phyloP scores from a whole-genome alignment of 2,113 vertebrate genomes.

The Ornithorhynchus anatinus region DNA sequence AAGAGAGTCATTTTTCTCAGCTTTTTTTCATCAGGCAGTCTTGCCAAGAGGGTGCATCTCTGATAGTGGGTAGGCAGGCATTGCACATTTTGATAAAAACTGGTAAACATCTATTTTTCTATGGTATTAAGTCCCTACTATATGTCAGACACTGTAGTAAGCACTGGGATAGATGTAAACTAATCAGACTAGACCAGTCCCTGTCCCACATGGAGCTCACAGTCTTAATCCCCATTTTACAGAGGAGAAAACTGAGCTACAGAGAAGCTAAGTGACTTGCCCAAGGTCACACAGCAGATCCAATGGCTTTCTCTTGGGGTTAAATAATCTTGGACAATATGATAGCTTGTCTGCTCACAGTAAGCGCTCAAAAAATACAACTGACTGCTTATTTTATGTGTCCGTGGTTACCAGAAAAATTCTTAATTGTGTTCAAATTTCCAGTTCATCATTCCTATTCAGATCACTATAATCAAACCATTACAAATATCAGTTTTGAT shows the following conservation, averaged over 20 bases:
- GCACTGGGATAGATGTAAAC: too few species aligned
- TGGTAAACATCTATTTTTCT: constrained; percentile 43
- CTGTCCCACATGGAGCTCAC: too few species aligned
- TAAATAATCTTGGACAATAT: constrained; percentile 48
- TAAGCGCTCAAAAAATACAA: too few species aligned
- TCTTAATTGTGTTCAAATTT: constrained; percentile 45
- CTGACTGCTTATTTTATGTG: constrained; percentile 44
- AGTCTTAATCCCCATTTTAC: too few species aligned
- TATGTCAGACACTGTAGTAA: too few species aligned
- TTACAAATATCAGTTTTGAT: constrained; percentile 27
- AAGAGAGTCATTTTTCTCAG: constrained; percentile 2
- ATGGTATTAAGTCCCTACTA: too few species aligned
- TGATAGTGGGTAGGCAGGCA: constrained; percentile 14
- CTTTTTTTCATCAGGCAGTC: constrained; percentile 9
- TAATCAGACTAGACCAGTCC: too few species aligned
- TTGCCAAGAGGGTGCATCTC: constrained; percentile 10
- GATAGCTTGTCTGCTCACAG: constrained; percentile 58
- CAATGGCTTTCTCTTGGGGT: constrained; percentile 43
- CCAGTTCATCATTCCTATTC: constrained; percentile 63
- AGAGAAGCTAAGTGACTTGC: too few species aligned
- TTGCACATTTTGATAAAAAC: constrained; percentile 2
- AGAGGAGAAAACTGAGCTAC: too few species aligned
- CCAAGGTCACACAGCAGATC: too few species aligned
- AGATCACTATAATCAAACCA: constrained; percentile 42
- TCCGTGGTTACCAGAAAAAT: constrained; percentile 55